phyloP scores from a whole-genome alignment of 2,113 vertebrate genomes.

The Castor canadensis region DNA sequence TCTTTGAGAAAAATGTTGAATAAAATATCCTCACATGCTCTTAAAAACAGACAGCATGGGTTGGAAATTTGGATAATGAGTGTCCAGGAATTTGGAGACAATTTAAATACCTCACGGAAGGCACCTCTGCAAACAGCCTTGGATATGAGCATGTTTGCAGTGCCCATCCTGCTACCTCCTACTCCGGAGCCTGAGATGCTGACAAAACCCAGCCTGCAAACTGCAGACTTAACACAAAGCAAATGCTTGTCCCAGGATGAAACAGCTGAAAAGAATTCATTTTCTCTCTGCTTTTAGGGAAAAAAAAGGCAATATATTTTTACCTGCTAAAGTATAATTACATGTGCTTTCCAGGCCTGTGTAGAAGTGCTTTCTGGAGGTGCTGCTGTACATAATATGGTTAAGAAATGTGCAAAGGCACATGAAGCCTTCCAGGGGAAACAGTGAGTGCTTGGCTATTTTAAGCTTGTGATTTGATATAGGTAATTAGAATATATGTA shows the following conservation, averaged over 20 bases:
- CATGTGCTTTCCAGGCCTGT: constrained; percentile 51
- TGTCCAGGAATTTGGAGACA: background rate
- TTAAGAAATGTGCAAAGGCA: constrained; percentile 55
- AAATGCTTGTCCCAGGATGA: constrained; percentile 53
- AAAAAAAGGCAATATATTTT: constrained; percentile 51
- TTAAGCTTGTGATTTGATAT: constrained; percentile 33
- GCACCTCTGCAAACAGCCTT: constrained; percentile 17
- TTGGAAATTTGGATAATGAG: constrained; percentile 32
- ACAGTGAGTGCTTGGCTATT: constrained; percentile 10
- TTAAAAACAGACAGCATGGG: background rate
- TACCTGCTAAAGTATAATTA: constrained; percentile 68
- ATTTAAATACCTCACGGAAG: constrained; percentile 27
- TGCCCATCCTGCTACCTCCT: constrained; percentile 28
- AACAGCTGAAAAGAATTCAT: constrained; percentile 74
- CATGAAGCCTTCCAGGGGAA: background rate
- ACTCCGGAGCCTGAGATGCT: constrained; percentile 48
- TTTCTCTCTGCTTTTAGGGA: constrained; percentile 65
- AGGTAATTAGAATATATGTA: constrained; percentile 45
- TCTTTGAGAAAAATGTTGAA: background rate
- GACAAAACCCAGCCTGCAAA: constrained; percentile 28
- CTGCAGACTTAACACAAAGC: constrained; percentile 57
- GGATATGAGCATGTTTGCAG: constrained; percentile 34
- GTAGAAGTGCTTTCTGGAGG: constrained; percentile 53
- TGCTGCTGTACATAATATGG: background rate
- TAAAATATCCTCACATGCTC: constrained; percentile 13